Conservation (phyloP, 2,113 vertebrate genomes). For the Mugil cephalus region DNA sequence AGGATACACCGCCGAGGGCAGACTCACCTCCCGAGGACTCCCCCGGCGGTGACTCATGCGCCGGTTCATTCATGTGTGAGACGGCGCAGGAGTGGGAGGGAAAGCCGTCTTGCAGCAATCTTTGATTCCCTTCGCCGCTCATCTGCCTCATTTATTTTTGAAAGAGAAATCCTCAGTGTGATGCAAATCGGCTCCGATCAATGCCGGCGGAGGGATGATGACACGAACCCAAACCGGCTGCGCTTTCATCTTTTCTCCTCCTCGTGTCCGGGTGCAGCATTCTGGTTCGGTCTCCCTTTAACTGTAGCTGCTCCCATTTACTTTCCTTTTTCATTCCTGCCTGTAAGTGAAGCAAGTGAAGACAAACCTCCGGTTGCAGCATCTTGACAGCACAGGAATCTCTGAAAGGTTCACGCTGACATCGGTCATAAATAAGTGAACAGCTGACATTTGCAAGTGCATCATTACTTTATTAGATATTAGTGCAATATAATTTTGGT, state of each 20-base stretch:
- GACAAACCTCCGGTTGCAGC: background rate
- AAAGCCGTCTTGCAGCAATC: constrained; percentile 26
- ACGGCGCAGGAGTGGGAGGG: constrained; percentile 40
- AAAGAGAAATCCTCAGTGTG: constrained; percentile 2
- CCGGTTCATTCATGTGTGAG: constrained; percentile 35
- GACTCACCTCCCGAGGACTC: constrained; percentile 45
- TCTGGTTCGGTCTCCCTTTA: background rate
- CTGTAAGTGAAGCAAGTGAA: background rate
- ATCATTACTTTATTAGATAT: too few species aligned
- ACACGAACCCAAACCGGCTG: constrained; percentile 11
- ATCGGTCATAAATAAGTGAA: background rate
- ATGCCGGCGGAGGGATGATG: constrained; percentile 26
- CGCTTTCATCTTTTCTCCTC: constrained; percentile 15
- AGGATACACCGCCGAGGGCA: constrained; percentile 2
- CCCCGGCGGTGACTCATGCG: constrained; percentile 63
- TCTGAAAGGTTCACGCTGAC: constrained; percentile 3
- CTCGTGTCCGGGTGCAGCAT: background rate
- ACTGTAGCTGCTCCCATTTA: background rate
- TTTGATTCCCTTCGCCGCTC: constrained; percentile 43
- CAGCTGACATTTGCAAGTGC: background rate
- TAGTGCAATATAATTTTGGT: background rate
- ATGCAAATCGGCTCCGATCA: constrained; percentile 32
- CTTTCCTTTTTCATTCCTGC: background rate
- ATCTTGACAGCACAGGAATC: constrained; percentile 6
- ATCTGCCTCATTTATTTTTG: background rate